A percentile compares a stretch with the other conserved stretches of the same genome.
Conservation (phyloP, 2,113 vertebrate genomes). For the Platycercus adscitus region DNA sequence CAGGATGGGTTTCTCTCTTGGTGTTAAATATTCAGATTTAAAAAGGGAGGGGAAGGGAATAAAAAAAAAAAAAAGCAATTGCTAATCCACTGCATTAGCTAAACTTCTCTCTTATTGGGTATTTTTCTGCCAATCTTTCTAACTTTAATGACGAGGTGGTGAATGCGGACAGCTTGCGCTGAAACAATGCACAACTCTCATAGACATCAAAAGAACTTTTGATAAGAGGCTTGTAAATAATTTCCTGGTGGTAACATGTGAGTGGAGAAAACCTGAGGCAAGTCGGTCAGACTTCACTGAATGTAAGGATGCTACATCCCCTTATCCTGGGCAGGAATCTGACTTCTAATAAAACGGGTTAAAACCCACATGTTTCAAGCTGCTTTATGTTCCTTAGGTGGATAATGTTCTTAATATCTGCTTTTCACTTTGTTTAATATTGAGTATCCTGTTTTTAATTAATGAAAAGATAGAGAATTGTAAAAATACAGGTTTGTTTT, state of each 20-base stretch:
- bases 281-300: not conserved
- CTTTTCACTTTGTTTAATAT: not conserved
- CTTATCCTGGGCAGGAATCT: not conserved
- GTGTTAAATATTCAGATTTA: slow-evolving; percentile 78
- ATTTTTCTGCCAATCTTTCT: slow-evolving; percentile 26
- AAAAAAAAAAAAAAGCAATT: not conserved
- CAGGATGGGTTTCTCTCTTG: slow-evolving; percentile 67
- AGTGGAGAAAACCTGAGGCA: not conserved
- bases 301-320: not conserved
- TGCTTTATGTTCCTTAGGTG: not conserved
- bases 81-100: slow-evolving; percentile 53
- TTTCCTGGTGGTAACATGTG: not conserved
- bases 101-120: slow-evolving; percentile 28
- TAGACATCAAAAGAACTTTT: not conserved
- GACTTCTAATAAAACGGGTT: not conserved
- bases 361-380: not conserved
- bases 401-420: not conserved
- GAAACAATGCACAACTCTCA: not conserved
- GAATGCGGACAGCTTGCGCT: not conserved
- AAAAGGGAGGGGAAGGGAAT: not conserved
- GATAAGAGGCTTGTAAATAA: not conserved
- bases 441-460: not conserved
- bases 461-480: not conserved
- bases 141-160: slow-evolving; percentile 18
- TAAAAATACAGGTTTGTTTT: fast-evolving